Percentiles rank a stretch among this genome's conserved stretches.
phyloP scores from a whole-genome alignment of 2,888 invertebrate genomes.

The Tholera decimalis region DNA sequence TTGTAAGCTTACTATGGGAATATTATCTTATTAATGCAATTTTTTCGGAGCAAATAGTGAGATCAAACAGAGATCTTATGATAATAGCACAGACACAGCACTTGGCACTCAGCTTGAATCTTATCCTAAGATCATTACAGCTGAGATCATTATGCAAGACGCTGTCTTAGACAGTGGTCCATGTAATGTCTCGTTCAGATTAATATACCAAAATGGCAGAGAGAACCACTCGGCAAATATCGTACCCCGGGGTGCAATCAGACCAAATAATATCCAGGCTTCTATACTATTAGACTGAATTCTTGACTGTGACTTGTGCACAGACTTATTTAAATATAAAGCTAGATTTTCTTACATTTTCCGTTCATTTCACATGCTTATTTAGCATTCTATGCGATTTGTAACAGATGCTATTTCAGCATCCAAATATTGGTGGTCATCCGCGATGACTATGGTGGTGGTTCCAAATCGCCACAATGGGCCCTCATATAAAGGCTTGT shows the following conservation, averaged over 20 bases:
- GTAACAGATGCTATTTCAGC: constrained; percentile 65
- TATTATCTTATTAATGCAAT: constrained; percentile 41
- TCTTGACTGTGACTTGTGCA: constrained; percentile 33
- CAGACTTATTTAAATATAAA: constrained; percentile 23
- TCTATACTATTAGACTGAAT: constrained; percentile 35
- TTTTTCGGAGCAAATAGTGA: constrained; percentile 36
- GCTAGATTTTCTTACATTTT: constrained; percentile 19
- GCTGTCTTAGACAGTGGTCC: constrained; percentile 62
- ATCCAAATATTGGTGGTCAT: constrained; percentile 68
- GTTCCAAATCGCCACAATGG: constrained; percentile 82
- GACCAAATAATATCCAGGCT: constrained; percentile 39
- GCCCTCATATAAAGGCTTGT: constrained; percentile 72
- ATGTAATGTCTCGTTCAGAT: constrained; percentile 59
- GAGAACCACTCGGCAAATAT: constrained; percentile 54
- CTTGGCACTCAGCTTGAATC: constrained; percentile 64
- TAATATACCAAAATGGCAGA: constrained; percentile 62
- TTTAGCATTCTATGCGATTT: constrained; percentile 39
- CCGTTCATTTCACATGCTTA: constrained; percentile 30
- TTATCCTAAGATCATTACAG: constrained; percentile 58
- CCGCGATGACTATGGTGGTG: constrained; percentile 78
- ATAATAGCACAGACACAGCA: constrained; percentile 41
- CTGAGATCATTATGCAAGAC: constrained; percentile 67
- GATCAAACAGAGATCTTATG: constrained; percentile 46
- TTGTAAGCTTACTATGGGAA: constrained; percentile 8
- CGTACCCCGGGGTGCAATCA: constrained; percentile 57